Conservation (phyloP, 2,888 invertebrate genomes). For the Chouioia cunea region DNA sequence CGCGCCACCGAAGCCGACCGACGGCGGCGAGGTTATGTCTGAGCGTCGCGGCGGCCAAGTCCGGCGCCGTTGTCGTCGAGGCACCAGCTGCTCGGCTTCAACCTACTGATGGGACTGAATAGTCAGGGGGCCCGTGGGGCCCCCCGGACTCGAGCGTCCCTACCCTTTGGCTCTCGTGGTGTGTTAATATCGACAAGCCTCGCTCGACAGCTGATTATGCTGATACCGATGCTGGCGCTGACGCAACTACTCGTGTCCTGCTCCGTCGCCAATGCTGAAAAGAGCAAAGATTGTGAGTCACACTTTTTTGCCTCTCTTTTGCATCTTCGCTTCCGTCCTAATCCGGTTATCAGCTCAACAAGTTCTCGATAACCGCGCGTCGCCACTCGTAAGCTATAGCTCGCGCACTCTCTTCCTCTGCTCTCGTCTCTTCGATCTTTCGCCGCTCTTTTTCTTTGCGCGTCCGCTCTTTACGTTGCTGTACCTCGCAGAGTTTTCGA, state of each 20-base stretch:
- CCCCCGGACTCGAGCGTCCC: no score
- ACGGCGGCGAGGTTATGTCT: constrained; percentile 35
- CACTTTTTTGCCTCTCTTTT: background rate
- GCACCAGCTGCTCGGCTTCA: constrained; percentile 15
- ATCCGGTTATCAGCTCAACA: no score
- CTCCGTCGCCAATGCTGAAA: constrained; percentile 55
- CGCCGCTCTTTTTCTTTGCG: no score
- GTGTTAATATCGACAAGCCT: background rate
- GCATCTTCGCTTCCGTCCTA: no score
- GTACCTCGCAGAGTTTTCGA: no score
- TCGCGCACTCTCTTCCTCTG: background rate
- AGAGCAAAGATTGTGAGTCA: constrained; percentile 62
- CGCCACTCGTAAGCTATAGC: background rate
- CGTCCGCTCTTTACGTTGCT: no score
- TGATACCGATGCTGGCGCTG: constrained; percentile 46
- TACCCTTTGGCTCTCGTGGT: no score
- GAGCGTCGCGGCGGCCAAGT: constrained; percentile 1
- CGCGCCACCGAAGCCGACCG: background rate
- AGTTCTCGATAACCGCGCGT: no score
- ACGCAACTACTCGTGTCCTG: constrained; percentile 41
- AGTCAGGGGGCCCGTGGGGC: constrained; percentile 42
- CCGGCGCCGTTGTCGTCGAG: background rate
- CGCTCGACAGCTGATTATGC: constrained; percentile 26
- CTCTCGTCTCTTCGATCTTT: background rate
- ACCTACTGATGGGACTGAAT: constrained; percentile 42